Percentiles rank a stretch among this genome's conserved stretches.
Evolutionary conservation across 2,113 vertebrate genomes (phyloP).

Genomic region (Fregetta grallaria): DNA sequence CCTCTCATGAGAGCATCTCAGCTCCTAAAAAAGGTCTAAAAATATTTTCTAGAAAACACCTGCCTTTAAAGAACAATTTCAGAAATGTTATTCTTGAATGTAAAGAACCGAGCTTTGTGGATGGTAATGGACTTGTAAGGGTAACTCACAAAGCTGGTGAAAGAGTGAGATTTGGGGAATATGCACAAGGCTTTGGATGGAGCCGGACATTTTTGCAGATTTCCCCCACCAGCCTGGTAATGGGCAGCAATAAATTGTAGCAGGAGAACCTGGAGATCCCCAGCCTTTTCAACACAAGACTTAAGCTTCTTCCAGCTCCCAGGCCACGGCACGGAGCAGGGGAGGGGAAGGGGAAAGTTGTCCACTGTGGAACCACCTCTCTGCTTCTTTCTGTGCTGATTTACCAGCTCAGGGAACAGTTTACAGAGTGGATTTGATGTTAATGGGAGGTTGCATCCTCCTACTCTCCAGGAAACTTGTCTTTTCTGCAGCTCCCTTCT

Average conservation of each 20-base stretch:
- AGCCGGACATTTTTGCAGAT: not conserved
- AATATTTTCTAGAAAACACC: not conserved
- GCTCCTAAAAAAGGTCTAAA: not conserved
- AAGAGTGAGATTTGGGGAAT: not conserved
- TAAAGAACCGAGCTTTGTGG: not conserved
- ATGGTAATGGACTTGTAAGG: not conserved
- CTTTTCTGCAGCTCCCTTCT: not conserved
- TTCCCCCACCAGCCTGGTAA: not conserved
- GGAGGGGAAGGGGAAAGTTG: not conserved
- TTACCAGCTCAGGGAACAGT: not conserved
- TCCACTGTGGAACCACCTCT: not conserved
- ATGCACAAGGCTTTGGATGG: not conserved
- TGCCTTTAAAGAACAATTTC: not conserved
- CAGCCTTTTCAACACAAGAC: not conserved
- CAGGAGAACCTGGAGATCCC: not conserved
- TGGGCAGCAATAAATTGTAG: not conserved
- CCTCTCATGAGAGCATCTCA: not conserved
- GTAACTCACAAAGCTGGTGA: not conserved
- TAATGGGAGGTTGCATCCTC: not conserved
- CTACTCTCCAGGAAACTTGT: not conserved
- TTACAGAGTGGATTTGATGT: not conserved
- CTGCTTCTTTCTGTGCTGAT: not conserved
- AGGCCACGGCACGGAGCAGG: rapidly evolving
- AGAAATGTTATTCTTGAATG: not conserved
- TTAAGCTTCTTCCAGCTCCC: not conserved